Percentiles rank a stretch among this genome's conserved stretches.
These are phyloP conservation scores for Nixonia krombeini DNA, from an alignment of 1,140 invertebrate genomes.

Conservation along the genomic window DNA sequence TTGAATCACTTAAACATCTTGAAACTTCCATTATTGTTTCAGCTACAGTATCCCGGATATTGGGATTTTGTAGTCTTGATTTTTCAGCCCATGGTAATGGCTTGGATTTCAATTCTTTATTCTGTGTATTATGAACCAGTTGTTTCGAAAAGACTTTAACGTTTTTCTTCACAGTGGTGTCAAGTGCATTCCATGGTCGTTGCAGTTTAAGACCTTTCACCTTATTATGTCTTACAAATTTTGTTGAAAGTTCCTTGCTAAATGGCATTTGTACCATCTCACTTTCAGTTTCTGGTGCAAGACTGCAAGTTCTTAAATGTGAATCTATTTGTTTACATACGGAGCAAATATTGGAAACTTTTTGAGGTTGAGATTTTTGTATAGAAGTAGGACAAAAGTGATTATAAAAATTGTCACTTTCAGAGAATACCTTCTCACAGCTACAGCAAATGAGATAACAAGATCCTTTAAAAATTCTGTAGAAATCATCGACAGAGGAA, in stretches of 20 bases:
- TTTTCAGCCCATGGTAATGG: neutral
- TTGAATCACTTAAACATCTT: slow-evolving; percentile 44
- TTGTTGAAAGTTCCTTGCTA: slow-evolving; percentile 9
- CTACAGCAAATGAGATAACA: slow-evolving; percentile 84
- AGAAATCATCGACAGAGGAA: slow-evolving; percentile 76
- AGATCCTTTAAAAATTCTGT: slow-evolving; percentile 76
- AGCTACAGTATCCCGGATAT: slow-evolving; percentile 56
- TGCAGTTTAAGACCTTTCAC: slow-evolving; percentile 19
- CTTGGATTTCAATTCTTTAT: neutral
- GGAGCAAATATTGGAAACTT: slow-evolving; percentile 54
- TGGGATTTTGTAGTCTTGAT: slow-evolving; percentile 1
- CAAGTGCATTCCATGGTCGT: neutral
- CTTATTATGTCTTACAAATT: slow-evolving; percentile 20
- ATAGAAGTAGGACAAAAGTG: slow-evolving; percentile 75
- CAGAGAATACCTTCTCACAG: slow-evolving; percentile 81
- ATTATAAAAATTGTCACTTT: slow-evolving; percentile 80
- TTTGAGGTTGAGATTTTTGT: slow-evolving; percentile 36
- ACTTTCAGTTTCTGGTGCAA: slow-evolving; percentile 41
- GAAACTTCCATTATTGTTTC: slow-evolving; percentile 67
- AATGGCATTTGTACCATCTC: slow-evolving; percentile 21
- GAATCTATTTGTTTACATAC: slow-evolving; percentile 58
- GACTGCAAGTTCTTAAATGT: slow-evolving; percentile 60
- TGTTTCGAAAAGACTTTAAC: neutral
- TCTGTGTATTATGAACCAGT: neutral
- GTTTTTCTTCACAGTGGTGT: slow-evolving; percentile 10